Conservation (phyloP, 2,113 vertebrate species). For the Platichthys flesus region DNA sequence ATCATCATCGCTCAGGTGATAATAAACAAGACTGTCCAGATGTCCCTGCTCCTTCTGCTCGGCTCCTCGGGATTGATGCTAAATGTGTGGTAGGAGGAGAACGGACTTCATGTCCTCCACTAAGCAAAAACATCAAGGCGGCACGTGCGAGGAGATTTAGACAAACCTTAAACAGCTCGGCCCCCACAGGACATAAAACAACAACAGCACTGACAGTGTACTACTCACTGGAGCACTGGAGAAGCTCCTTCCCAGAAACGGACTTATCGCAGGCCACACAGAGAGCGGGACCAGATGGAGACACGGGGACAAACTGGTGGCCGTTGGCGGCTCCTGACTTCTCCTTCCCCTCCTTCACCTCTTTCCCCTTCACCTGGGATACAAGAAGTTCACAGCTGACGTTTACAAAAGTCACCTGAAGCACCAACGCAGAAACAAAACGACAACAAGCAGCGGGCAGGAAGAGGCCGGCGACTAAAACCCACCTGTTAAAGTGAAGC, state of each 20-base stretch:
- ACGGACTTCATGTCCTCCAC: constrained; percentile 8
- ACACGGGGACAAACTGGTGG: constrained; percentile 87
- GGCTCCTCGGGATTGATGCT: constrained; percentile 2
- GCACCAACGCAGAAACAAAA: constrained; percentile 11
- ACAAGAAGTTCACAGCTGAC: background rate
- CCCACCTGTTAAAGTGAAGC: constrained; percentile 64
- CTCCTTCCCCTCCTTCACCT: constrained; percentile 88
- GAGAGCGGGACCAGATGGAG: constrained; percentile 82
- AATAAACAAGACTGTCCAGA: constrained; percentile 49
- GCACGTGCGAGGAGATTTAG: constrained; percentile 47
- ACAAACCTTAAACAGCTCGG: constrained; percentile 50
- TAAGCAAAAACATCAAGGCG: constrained; percentile 46
- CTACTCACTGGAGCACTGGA: constrained; percentile 92
- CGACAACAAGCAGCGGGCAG: constrained; percentile 1
- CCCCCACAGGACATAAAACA: constrained; percentile 50
- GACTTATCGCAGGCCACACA: constrained; percentile 91
- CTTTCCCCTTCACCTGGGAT: constrained; percentile 89
- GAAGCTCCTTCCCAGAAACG: constrained; percentile 87
- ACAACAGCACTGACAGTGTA: constrained; percentile 38
- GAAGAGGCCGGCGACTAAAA: constrained; percentile 7
- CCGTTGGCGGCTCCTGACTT: constrained; percentile 78
- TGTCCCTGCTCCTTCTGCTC: constrained; percentile 8
- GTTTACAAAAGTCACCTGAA: constrained; percentile 18
- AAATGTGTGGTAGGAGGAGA: constrained; percentile 34
- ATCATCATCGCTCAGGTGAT: constrained; percentile 21